Evolutionary conservation across 2,113 vertebrate genomes (phyloP), one percentile per base, ranked within the genome.

Genomic region (Nothocercus nigrocapillus): DNA sequence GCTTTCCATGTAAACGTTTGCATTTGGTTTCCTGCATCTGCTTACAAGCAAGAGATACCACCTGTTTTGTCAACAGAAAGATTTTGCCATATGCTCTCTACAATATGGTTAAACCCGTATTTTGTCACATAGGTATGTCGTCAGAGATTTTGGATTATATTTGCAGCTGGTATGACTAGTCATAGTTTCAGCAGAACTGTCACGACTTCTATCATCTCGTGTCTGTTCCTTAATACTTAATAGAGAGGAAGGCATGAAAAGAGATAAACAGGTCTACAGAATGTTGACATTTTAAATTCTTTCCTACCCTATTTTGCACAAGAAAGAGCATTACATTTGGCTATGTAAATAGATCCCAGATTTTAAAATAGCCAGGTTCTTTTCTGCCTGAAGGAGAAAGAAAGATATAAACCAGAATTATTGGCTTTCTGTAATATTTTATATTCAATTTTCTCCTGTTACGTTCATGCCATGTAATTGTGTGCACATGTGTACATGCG

Each of bases 361-460:
- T 94, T 94, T 93, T 92, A 80, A 93, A 97, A 96, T 93, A 95
- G 77, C 80, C 94, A 93, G 88, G 83, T 96, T 93, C 92, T 90
- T 91, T 95, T 97, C 88, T 73, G 86, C 95, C 94, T 93, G 83
- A 93, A 95, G 94, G 92, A 96, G 58, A 93, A 90, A 84, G 90
- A 96, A 95, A 94, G 92, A 96, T 93, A 94, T 94, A 96, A 96
- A 94, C 88, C 94, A 96, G 93, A 92, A 94, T 96, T 96, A 96
- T 92, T 96, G 73, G 90, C 94, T 95, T 96, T 97, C 90, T 96
- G 93, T 92, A 95, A 95, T 94, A 96, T 94, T 96, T 96, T 96
- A 96, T 93, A 96, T 90, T 96, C 88, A 79, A 93, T 96, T 97
- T 96, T 96, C 93, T 93, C 93, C 75, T 84, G 83, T 95, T 96